Base-by-base conservation (phyloP, 2,113 vertebrate genomes). In the Callospermophilus lateralis region DNA sequence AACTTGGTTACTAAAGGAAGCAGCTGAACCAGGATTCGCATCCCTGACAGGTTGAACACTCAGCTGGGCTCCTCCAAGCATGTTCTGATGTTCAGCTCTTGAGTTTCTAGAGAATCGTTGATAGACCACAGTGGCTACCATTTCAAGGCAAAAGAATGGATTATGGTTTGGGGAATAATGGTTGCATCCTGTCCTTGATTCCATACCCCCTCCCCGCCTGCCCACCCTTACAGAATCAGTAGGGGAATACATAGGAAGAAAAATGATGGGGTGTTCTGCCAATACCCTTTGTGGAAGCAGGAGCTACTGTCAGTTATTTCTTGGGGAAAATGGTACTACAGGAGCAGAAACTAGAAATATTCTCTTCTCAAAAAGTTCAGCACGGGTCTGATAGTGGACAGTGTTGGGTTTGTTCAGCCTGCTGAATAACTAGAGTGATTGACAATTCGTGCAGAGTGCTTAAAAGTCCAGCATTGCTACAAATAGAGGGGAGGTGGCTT, bases 361-460 rank as follows among this genome's bases (percentile, higher is more conserved):
- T 93, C 87, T 84, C 26, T n/a, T 70, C 39, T 34, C 30, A 76
- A 11, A 68, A 61, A 55, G 63, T 70, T 63, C 12, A 74, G 90
- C 55, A 6, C 85, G 58, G 70, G 87, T 94, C 74, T 63, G 77
- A 88, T 67, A 61, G 73, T 39, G 74, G 87, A 34, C 10, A 0
- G 9, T 37, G 78, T 20, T 61, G 76, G 88, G n/a, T 76, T 48
- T 83, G 30, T 81, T 94, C 55, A 77, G 89, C 79, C 77, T 90
- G 86, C 77, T 28, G 67, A 79, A 77, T 95, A 85, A 96, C 94
- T 95, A 72, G 61, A 51, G 48, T 95, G 93, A 97, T 80, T 96
- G 84, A 77, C 67, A 70, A 72, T 93, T 95, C 93, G 37, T 3
- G 61, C 13, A 8, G 93, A 45, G 65, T 79, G 72, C 85, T 70